Evolutionary conservation across 2,888 invertebrate genomes (phyloP), one percentile per base, ranked within the genome.

Genomic region (Microplitis deprimator): DNA sequence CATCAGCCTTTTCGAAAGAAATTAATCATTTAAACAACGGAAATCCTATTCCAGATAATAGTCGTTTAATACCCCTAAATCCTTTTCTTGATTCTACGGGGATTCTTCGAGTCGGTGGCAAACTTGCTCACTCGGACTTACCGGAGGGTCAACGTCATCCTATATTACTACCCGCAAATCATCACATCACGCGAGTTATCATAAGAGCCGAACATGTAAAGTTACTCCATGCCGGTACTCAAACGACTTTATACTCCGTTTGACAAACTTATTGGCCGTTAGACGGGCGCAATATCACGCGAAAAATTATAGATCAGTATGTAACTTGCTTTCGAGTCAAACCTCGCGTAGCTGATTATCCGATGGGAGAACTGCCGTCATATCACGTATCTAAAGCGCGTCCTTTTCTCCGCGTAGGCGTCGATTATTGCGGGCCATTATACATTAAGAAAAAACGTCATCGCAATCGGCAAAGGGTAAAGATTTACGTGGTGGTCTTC

Each of bases 101-200:
- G 7, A 60, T 82, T 64, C 70, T 83, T 16, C 76, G 83, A 17
- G 82, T 83, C n/a, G 81, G 83, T 20, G 84, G 84, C 17, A 73
- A 84, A 29, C 72, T 83, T 67, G 70, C 73, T 29, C 74, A 82
- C 20, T 77, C 82, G 3, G 29, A 74, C n/a, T 59, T 83, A 7
- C 4, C 71, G 1, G 77, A 71, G 68, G 68, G 78, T 16, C 60
- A 79, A 60, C 81, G 79, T 68, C 79, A 83, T 77, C 81, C 82
- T 0, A 80, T 82, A 7, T 29, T 84, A n/a, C 39, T 84, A 29
- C 82, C 84, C n/a, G 70, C 76, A 50, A 73, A 79, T 10, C 80
- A 83, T 76, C 76, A 79, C 7, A 29, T 84, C 5, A 83, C 85
- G 78, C 75, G 78, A 10, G 40, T 82, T 16, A 76, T 84, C 10